A percentile compares a stretch with the other conserved stretches of the same genome.
Evolutionary conservation across 2,797 vertebrate genomes (phyloP).

Genomic region (Ataeniobius toweri): DNA sequence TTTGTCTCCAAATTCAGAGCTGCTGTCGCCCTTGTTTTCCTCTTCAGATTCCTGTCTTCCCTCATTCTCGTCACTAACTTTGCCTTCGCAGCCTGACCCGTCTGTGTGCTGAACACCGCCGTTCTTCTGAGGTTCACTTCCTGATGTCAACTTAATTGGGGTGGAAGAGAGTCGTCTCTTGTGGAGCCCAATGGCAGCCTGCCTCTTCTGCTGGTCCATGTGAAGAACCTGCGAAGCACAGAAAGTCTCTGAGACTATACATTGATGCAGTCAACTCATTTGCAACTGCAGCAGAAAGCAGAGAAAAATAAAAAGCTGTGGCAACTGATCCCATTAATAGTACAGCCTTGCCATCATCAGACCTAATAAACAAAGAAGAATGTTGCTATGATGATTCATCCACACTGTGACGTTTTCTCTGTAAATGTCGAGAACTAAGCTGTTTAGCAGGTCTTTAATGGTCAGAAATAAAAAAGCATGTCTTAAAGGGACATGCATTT

Average conservation of each 20-base stretch:
- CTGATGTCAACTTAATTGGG: conserved; percentile 84
- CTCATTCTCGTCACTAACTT: conserved; percentile 8
- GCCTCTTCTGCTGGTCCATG: conserved; percentile 78
- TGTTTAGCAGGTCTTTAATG: no score
- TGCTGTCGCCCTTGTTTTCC: conserved; percentile 7
- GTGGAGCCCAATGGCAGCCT: conserved; percentile 48
- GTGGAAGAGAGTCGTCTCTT: conserved; percentile 89
- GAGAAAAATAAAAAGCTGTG: no score
- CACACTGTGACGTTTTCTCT: no score
- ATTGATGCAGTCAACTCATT: no score
- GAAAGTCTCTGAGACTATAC: background rate
- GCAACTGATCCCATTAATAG: no score
- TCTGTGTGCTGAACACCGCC: background rate
- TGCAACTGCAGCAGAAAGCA: no score
- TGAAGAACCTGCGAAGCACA: conserved; percentile 79
- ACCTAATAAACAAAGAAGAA: no score
- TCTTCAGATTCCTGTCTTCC: conserved; percentile 17
- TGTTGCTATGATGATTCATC: no score
- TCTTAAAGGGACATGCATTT: no score
- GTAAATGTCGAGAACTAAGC: no score
- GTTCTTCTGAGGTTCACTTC: conserved; percentile 5
- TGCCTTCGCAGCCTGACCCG: conserved; percentile 1
- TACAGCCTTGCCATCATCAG: no score
- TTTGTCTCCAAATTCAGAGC: conserved; percentile 48
- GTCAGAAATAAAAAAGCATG: no score